Evolutionary conservation across 2,888 invertebrate species (phyloP).

Genomic region (Sipha maydis): DNA sequence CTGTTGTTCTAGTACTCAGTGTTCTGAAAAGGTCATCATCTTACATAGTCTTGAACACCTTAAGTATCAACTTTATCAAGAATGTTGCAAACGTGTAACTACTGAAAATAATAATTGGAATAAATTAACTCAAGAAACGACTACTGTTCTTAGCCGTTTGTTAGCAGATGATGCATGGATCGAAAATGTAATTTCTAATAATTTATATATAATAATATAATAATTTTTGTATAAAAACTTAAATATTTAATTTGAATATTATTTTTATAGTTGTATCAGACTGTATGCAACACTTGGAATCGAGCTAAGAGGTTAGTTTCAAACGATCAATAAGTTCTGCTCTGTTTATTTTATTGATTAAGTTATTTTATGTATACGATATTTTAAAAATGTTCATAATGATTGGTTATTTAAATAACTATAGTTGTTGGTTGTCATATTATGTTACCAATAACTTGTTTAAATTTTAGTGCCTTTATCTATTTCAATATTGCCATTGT

Average conservation of each 20-base stretch:
- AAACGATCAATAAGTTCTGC: neutral
- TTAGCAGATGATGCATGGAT: slow-evolving; percentile 51
- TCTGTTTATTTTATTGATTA: neutral
- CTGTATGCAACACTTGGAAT: slow-evolving; percentile 1
- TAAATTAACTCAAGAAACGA: slow-evolving; percentile 1
- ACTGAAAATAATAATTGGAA: slow-evolving; percentile 11
- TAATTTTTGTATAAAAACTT: too few relatives aligned
- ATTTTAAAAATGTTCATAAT: neutral
- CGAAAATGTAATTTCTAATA: slow-evolving; percentile 36
- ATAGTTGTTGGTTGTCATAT: neutral
- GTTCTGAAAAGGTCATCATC: slow-evolving; percentile 1
- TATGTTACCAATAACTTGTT: slow-evolving; percentile 22
- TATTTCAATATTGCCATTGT: slow-evolving; percentile 32
- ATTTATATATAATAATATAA: too few relatives aligned
- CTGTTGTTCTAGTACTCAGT: slow-evolving; percentile 29
- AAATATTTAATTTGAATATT: neutral
- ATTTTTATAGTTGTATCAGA: slow-evolving; percentile 34
- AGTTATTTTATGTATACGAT: slow-evolving; percentile 47
- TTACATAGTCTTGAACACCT: slow-evolving; percentile 37
- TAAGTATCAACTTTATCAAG: slow-evolving; percentile 40
- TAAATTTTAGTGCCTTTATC: slow-evolving; percentile 30
- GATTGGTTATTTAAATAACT: neutral
- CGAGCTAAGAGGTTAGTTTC: slow-evolving; percentile 29
- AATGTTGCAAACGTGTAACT: slow-evolving; percentile 42
- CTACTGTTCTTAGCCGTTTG: slow-evolving; percentile 34